Evolutionary conservation across 2,888 invertebrate genomes (phyloP).

Genomic region (Orthonevra nobilis): DNA sequence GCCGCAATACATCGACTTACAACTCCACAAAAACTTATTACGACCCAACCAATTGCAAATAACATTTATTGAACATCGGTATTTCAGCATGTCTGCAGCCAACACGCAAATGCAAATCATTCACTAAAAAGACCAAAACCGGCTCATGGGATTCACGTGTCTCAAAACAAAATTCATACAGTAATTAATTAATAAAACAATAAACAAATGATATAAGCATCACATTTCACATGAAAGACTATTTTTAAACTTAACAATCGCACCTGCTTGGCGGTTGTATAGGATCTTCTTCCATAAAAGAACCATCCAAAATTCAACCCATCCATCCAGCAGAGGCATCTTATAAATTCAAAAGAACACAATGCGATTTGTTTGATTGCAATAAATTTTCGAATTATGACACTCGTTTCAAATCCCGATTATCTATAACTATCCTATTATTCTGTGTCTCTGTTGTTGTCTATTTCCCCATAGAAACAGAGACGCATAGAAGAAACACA

Average conservation of each 20-base stretch:
- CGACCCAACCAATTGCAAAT: too few relatives aligned
- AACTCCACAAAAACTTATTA: too few relatives aligned
- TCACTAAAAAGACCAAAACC: constrained; percentile 15
- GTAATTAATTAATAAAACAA: constrained; percentile 20
- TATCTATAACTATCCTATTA: constrained; percentile 47
- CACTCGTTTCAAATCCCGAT: constrained; percentile 67
- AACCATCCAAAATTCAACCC: constrained; percentile 8
- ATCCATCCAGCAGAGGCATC: constrained; percentile 3
- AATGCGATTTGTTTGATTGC: constrained; percentile 55
- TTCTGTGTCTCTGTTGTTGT: constrained; percentile 4
- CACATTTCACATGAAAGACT: background rate
- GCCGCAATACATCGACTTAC: too few relatives aligned
- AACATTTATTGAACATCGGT: too few relatives aligned
- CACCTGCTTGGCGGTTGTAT: constrained; percentile 45
- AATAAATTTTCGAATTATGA: constrained; percentile 68
- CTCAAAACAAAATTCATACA: too few relatives aligned
- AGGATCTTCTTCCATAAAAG: background rate
- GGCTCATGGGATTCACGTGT: background rate
- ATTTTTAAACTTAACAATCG: background rate
- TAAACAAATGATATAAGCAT: background rate
- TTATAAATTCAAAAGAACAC: constrained; percentile 31
- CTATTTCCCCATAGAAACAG: constrained; percentile 17
- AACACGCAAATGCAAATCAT: constrained; percentile 17
- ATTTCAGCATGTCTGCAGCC: too few relatives aligned
- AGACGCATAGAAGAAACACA: background rate